Evolutionary conservation across 2,113 vertebrate genomes (phyloP), one percentile per base, ranked within the genome.

Genomic region (Macquaria australasica): DNA sequence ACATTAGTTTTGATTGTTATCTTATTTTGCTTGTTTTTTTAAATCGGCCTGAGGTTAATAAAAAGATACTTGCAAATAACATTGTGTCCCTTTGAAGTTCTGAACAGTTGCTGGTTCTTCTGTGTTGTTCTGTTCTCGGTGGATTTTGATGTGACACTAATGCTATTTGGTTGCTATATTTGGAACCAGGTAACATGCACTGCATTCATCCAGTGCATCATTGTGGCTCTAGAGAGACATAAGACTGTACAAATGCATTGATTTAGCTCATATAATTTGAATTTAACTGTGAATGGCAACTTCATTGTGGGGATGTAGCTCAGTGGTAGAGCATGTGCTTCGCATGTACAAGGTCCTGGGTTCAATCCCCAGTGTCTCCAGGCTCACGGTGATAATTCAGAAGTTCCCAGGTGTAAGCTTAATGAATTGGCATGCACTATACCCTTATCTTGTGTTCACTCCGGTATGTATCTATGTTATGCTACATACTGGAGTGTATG

Each of bases 241-340:
- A 23, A 39, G 21, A 37, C 43, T 77, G 34, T 8, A 11, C 15
- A 60, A 58, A 73, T 41, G 14, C 70, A 41, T 10, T 56, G 34
- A 72, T 72, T n/a, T 4, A 14, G 16, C 5, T 34, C 34, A 34
- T 34, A 34, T 34, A 34, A 31, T 31, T 31, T 31, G 28, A 31
- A 31, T 31, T 31, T 31, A 31, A 31, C 28, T 31, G 28, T 31
- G 28, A 31, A 34, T 43, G 10, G 9, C 1, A 43, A 10, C 43
- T 43, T 43, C 2, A 11, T 11, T 43, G 43, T 20, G 79, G 87
- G 92, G 92, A 94, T 94, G 93, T 94, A 93, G 93, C 93, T 95
- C 89, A 92, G 92, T 94, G 93, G 90, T 92, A 92, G 91, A 93
- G 92, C 80, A 86, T 90, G 87, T 94, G 92, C 92, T 94, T 93